Evolutionary conservation across 2,797 vertebrate species (phyloP), one percentile per base, ranked within the genome.

Genomic region (Bucorvus abyssinicus): DNA sequence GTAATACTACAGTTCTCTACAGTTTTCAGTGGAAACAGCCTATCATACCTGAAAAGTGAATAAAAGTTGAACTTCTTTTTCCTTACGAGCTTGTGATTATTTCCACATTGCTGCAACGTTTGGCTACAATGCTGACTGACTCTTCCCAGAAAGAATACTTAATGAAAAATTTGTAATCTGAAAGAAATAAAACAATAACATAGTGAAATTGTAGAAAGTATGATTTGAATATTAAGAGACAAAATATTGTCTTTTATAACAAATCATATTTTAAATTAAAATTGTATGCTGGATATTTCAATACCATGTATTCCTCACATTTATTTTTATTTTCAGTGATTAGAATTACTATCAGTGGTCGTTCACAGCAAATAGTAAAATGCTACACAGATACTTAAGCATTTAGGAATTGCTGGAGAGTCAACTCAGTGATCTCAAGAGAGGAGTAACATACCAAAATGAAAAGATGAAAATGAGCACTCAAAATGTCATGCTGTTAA

Each of bases 311-410:
- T 68, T 90, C 22, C 30, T 93, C 38, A 64, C 74, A 82, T 14
- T 40, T 45, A 85, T 94, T 94, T 94, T 89, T 6, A 60, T 89
- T 92, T 92, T 57, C 26, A 45, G 15, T 83, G 9, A 61, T 91
- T 84, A 61, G 53, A 90, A 80, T 90, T 77, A 42, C 10, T 65
- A 29, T 69, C 15, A 76, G 11, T 40, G 75, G 27, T 69, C 47
- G 78, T 64, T 49, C 49, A 76, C 8, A 55, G 6, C 16, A 80
- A 88, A 61, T 3, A 82, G 9, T 67, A 50, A 90, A 91, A 87
- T 61, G 17, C 12, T 61, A 8, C 17, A 45, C 18, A 70, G n/a
- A 61, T 71, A 84, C 38, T 61, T 47, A 53, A 89, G 34, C 32
- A n/a, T 19, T 81, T 89, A 53, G 59, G 67, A 97, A 65, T 87